Evolutionary conservation across 2,113 vertebrate genomes (phyloP).

Genomic region (Heptranchias perlo): DNA sequence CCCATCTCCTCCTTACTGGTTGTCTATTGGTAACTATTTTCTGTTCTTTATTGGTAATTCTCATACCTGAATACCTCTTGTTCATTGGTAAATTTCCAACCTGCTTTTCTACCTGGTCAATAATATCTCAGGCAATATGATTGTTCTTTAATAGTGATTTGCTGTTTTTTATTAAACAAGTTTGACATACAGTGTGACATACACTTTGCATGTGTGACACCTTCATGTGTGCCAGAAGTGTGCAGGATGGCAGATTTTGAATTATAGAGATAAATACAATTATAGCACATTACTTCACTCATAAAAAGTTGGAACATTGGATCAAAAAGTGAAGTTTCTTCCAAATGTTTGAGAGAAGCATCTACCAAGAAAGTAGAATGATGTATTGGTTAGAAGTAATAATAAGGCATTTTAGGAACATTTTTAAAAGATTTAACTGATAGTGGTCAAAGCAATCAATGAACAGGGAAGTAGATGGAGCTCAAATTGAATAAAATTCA

Average conservation of each 20-base stretch:
- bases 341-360: neutral
- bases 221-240: neutral
- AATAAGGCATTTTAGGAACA: neutral
- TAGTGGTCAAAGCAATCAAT: neutral
- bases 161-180: neutral
- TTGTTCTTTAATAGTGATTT: neutral
- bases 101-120: neutral
- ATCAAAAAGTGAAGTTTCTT: neutral
- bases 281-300: neutral
- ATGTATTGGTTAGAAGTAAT: neutral
- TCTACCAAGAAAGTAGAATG: neutral
- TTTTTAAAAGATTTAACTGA: neutral
- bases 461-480: neutral
- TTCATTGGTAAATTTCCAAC: neutral
- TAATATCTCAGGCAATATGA: neutral
- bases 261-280: neutral
- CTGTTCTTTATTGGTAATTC: neutral
- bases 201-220: neutral
- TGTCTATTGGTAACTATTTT: neutral
- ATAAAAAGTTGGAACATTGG: neutral
- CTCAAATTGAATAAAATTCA: constrained; percentile 3
- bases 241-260: neutral
- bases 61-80: neutral
- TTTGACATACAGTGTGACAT: neutral
- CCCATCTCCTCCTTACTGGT: neutral